Conservation (phyloP, 2,888 invertebrate species). For the Archips xylosteana region DNA sequence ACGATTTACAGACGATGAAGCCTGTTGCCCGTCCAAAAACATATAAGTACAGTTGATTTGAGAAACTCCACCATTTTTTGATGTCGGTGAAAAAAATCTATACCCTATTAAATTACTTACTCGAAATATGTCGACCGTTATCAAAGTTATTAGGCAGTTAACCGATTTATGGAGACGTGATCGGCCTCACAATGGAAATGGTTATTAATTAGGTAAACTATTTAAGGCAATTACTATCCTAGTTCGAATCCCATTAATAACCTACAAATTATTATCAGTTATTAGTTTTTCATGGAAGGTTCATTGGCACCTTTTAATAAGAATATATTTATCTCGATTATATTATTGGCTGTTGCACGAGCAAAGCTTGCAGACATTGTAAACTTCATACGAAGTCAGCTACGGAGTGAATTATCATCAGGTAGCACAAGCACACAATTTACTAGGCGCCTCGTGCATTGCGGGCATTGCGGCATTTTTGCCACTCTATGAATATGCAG, state of each 20-base stretch:
- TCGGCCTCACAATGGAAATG: conserved; percentile 20
- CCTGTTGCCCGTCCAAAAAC: too few relatives aligned
- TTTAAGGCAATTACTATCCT: conserved; percentile 16
- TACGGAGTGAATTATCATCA: conserved; percentile 36
- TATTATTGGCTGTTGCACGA: neutral
- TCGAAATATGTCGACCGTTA: conserved; percentile 31
- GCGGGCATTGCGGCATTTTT: conserved; percentile 58
- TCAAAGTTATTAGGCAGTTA: conserved; percentile 36
- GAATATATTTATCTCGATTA: neutral
- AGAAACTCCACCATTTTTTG: too few relatives aligned
- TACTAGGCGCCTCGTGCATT: conserved; percentile 48
- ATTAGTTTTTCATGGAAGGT: neutral
- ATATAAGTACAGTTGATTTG: too few relatives aligned
- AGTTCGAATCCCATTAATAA: conserved; percentile 28
- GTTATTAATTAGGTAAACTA: conserved; percentile 32
- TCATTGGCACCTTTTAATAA: neutral
- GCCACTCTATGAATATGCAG: conserved; percentile 64
- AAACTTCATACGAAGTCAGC: conserved; percentile 15
- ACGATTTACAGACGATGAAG: too few relatives aligned
- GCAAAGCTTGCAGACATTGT: neutral
- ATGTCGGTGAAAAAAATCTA: neutral
- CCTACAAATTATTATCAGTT: conserved; percentile 9
- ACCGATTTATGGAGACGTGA: conserved; percentile 37
- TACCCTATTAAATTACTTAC: conserved; percentile 22
- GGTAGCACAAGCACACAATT: conserved; percentile 31